phyloP scores from a whole-genome alignment of 1,140 invertebrate species.

The Micrasema longulum region DNA sequence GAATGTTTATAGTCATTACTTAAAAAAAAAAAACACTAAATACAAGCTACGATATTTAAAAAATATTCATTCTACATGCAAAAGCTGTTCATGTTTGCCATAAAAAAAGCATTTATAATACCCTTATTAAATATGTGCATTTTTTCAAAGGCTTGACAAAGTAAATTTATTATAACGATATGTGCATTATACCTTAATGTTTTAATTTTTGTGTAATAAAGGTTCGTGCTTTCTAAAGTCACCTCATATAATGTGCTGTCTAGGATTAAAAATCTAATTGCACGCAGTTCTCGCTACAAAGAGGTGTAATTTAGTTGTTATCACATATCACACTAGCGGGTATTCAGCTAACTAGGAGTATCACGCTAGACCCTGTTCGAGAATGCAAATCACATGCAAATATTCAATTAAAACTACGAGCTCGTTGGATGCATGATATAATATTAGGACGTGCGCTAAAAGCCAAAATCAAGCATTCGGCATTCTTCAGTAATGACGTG shows the following conservation, averaged over 20 bases:
- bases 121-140: no score
- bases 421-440: not conserved
- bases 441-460: not conserved
- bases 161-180: slow-evolving; percentile 3
- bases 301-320: not conserved
- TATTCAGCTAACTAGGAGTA: not conserved
- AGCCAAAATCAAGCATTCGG: no score
- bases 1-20: no score
- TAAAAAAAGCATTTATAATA: no score
- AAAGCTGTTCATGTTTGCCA: no score
- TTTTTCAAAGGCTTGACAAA: not conserved
- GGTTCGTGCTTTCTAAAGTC: not conserved
- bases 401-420: slow-evolving; percentile 50
- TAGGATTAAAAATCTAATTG: no score
- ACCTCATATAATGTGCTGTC: no score
- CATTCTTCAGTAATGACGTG: no score
- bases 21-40: no score
- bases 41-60: no score
- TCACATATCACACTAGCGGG: not conserved
- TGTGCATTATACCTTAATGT: not conserved
- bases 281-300: not conserved
- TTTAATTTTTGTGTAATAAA: slow-evolving; percentile 11
- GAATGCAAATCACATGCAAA: slow-evolving; percentile 54
- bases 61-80: no score
- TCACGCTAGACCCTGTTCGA: slow-evolving; percentile 28